Percentiles rank a stretch among this genome's conserved stretches.
Conservation (phyloP, 1,140 invertebrate genomes). For the Augochlora pura region DNA sequence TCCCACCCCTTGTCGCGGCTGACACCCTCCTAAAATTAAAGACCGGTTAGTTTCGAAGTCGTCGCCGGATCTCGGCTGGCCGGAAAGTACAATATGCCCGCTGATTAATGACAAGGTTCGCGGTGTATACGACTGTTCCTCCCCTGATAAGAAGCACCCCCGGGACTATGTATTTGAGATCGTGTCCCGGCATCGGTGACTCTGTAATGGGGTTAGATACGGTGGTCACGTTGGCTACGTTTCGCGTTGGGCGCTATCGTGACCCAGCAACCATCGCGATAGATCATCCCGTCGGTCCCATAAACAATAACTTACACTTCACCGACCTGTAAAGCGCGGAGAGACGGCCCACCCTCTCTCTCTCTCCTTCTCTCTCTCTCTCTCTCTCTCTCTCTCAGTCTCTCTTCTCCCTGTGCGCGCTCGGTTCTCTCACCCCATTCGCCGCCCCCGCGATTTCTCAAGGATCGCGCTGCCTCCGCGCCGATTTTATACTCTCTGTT, state of each 20-base stretch:
- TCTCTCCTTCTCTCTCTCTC: not conserved
- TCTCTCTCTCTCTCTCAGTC: not conserved
- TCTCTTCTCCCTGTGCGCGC: no score
- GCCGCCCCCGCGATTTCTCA: conserved; percentile 43
- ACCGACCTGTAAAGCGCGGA: conserved; percentile 51
- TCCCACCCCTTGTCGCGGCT: not conserved
- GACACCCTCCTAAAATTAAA: not conserved
- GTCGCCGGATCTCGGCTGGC: not conserved
- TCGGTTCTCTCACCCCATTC: no score
- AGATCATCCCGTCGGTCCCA: conserved; percentile 70
- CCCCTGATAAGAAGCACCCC: conserved; percentile 67
- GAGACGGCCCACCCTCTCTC: conserved; percentile 22
- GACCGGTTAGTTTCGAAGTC: conserved; percentile 18
- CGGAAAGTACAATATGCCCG: conserved; percentile 48
- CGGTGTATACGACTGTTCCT: conserved; percentile 65
- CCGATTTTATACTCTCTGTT: conserved; percentile 37
- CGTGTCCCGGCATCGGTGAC: conserved; percentile 74
- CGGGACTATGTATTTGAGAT: conserved; percentile 65
- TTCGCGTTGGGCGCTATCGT: conserved; percentile 69
- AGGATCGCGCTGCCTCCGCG: not conserved
- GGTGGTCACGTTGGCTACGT: conserved; percentile 54
- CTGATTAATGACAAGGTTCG: conserved; percentile 68
- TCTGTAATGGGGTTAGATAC: conserved; percentile 74
- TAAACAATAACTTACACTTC: conserved; percentile 75
- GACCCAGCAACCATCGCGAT: conserved; percentile 68